These are phyloP conservation scores for Epizoanthus stellaris DNA, from an alignment of 92 coral and sea anemone genomes.

Conservation along the genomic window DNA sequence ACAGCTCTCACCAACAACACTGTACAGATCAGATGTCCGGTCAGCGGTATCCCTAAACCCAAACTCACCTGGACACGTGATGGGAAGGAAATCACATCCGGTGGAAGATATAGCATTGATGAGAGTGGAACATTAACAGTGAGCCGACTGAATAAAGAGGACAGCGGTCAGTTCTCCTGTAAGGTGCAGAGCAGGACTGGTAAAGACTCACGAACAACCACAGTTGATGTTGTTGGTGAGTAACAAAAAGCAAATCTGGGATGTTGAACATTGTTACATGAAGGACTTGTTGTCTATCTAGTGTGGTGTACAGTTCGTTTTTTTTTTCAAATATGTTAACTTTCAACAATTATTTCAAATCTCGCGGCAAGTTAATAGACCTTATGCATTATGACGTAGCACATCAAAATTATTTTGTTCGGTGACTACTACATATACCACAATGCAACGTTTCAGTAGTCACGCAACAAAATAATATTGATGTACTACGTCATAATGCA, in stretches of 20 bases:
- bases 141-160: not conserved
- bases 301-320: too few relatives aligned
- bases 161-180: constrained; percentile 5
- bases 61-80: constrained; percentile 24
- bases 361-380: too few relatives aligned
- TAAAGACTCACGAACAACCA: constrained; percentile 28
- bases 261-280: too few relatives aligned
- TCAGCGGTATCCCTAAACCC: constrained; percentile 31
- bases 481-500: too few relatives aligned
- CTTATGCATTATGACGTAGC: too few relatives aligned
- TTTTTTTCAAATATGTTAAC: too few relatives aligned
- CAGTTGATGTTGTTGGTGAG: constrained; percentile 19
- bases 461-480: too few relatives aligned
- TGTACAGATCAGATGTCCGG: constrained; percentile 32
- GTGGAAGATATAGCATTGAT: constrained; percentile 17
- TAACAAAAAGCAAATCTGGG: not conserved
- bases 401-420: too few relatives aligned
- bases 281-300: too few relatives aligned
- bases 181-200: not conserved
- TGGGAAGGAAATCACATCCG: constrained; percentile 10
- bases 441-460: too few relatives aligned
- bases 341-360: too few relatives aligned
- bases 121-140: constrained; percentile 20
- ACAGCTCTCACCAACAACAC: constrained; percentile 44
- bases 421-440: too few relatives aligned